phyloP scores from a whole-genome alignment of 2,113 vertebrate species.

The Trachemys scripta region DNA sequence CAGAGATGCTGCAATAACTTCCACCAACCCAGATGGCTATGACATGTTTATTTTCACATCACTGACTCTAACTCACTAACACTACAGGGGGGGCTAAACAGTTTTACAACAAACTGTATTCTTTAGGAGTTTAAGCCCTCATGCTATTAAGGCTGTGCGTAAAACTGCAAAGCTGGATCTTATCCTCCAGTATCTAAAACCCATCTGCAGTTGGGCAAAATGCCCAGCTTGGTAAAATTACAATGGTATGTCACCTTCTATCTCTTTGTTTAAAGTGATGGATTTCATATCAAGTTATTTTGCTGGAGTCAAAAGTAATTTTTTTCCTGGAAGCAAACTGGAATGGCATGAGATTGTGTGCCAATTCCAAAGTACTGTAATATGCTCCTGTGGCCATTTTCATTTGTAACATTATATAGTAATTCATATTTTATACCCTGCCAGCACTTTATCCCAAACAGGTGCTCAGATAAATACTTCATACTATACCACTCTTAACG shows the following conservation, averaged over 20 bases:
- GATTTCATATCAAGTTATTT: slow-evolving; percentile 58
- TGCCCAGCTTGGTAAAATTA: slow-evolving; percentile 57
- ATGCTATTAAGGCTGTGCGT: slow-evolving; percentile 23
- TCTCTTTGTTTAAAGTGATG: slow-evolving; percentile 52
- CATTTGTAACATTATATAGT: slow-evolving; percentile 47
- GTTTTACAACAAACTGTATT: slow-evolving; percentile 58
- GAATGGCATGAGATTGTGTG: slow-evolving; percentile 27
- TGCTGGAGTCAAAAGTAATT: slow-evolving; percentile 42
- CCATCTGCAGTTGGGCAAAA: slow-evolving; percentile 52
- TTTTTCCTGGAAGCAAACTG: slow-evolving; percentile 57
- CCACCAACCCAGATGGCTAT: not conserved
- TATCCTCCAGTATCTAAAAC: slow-evolving; percentile 49
- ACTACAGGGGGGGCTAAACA: slow-evolving; percentile 6
- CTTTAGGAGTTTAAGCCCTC: slow-evolving; percentile 50
- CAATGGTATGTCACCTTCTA: slow-evolving; percentile 62
- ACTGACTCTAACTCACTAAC: slow-evolving; percentile 41
- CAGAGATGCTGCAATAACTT: not conserved
- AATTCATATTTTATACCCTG: slow-evolving; percentile 1
- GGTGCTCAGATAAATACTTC: slow-evolving; percentile 44
- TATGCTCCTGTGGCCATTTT: slow-evolving; percentile 26
- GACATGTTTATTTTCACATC: slow-evolving; percentile 54
- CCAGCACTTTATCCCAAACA: slow-evolving; percentile 58
- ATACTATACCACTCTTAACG: not conserved
- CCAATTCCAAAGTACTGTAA: slow-evolving; percentile 20
- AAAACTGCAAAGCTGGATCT: slow-evolving; percentile 54